Conservation (phyloP, 2,888 invertebrate genomes). For the Oscheius sp. region DNA sequence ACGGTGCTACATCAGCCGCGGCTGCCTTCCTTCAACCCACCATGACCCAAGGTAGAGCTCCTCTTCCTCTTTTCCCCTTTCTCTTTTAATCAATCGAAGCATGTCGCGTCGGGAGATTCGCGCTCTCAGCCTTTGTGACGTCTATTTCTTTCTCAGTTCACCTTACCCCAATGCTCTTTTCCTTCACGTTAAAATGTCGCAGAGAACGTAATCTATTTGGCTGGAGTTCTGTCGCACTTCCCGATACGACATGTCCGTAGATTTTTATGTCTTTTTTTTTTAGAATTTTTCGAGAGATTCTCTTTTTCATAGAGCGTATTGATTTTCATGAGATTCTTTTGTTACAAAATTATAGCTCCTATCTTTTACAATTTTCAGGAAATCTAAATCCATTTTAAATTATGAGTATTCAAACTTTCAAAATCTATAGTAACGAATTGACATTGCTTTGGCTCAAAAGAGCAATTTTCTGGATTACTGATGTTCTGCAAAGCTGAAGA, state of each 20-base stretch:
- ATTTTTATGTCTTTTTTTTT: too few relatives aligned
- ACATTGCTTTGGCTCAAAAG: too few relatives aligned
- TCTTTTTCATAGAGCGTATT: too few relatives aligned
- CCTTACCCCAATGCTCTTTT: constrained; percentile 4
- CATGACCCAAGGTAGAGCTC: constrained; percentile 29
- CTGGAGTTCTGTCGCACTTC: background rate
- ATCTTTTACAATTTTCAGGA: too few relatives aligned
- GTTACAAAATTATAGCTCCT: too few relatives aligned
- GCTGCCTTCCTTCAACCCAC: constrained; percentile 17
- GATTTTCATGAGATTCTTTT: too few relatives aligned
- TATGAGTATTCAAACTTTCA: too few relatives aligned
- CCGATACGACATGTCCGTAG: constrained; percentile 9
- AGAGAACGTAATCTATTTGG: constrained; percentile 7
- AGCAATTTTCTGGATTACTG: too few relatives aligned
- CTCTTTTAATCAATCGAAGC: constrained; percentile 1
- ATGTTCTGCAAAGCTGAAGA: too few relatives aligned
- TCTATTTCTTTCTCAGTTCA: constrained; percentile 22
- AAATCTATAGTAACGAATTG: too few relatives aligned
- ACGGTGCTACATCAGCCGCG: constrained; percentile 15
- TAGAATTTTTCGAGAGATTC: too few relatives aligned
- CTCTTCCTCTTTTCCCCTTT: constrained; percentile 19
- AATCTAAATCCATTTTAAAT: too few relatives aligned
- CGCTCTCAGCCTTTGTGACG: background rate
- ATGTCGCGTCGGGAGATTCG: constrained; percentile 26
- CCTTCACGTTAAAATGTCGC: constrained; percentile 26